Percentiles rank a stretch among this genome's conserved stretches.
phyloP scores from a whole-genome alignment of 2,888 invertebrate species.

The Trissoscelio sp. region DNA sequence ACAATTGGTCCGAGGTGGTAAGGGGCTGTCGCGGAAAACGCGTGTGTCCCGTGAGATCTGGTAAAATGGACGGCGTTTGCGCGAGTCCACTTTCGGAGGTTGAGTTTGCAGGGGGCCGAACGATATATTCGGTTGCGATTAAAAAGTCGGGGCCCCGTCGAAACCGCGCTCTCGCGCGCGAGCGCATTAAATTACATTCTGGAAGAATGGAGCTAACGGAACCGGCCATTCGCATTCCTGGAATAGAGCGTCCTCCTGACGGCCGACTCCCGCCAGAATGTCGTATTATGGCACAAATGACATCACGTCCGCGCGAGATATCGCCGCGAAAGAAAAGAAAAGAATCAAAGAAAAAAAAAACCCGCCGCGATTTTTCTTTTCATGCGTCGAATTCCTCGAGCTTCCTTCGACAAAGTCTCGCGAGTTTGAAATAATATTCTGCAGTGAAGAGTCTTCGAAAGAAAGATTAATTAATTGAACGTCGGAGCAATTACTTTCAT shows the following conservation, averaged over 20 bases:
- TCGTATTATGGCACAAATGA: constrained; percentile 72
- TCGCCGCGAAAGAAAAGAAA: constrained; percentile 1
- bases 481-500: not conserved
- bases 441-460: too few species aligned
- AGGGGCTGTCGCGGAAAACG: too few species aligned
- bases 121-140: constrained; percentile 47
- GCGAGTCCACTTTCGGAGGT: constrained; percentile 48
- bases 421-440: too few species aligned
- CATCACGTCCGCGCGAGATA: constrained; percentile 56
- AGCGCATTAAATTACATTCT: constrained; percentile 54
- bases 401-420: not conserved
- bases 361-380: too few species aligned
- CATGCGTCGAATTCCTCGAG: too few species aligned
- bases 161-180: constrained; percentile 38
- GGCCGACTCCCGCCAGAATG: constrained; percentile 76
- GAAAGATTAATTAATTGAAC: constrained; percentile 21
- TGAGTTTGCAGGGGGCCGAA: constrained; percentile 16
- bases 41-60: constrained; percentile 47
- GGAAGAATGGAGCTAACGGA: constrained; percentile 67
- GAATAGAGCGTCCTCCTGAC: constrained; percentile 76
- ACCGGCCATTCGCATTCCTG: constrained; percentile 71
- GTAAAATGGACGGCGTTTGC: constrained; percentile 34
- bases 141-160: constrained; percentile 40
- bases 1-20: too few species aligned
- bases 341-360: constrained; percentile 35